Percentiles rank a stretch among this genome's conserved stretches.
Evolutionary conservation across 2,888 invertebrate species (phyloP).

Genomic region (Cheilosia urbana): DNA sequence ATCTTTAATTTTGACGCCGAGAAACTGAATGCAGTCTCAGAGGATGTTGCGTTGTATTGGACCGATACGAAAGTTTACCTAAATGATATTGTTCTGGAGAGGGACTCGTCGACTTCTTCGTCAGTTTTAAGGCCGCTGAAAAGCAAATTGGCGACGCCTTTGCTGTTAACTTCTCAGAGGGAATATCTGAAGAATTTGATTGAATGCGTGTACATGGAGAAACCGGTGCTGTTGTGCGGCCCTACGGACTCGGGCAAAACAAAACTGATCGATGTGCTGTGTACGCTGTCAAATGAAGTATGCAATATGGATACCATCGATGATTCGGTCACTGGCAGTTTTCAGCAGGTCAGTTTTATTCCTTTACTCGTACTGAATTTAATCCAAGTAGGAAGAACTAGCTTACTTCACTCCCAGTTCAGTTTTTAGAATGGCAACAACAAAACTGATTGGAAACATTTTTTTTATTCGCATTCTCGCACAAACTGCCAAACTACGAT

Average conservation of each 20-base stretch:
- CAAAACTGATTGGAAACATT: too few species aligned
- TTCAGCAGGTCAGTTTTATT: slow-evolving; percentile 90
- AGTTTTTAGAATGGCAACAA: too few species aligned
- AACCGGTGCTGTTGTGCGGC: slow-evolving; percentile 90
- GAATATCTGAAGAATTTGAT: slow-evolving; percentile 90
- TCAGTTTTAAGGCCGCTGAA: slow-evolving; percentile 78
- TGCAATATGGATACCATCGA: slow-evolving; percentile 83
- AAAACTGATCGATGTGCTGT: slow-evolving; percentile 82
- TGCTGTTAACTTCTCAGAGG: slow-evolving; percentile 86
- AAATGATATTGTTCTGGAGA: slow-evolving; percentile 86
- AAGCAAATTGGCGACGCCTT: slow-evolving; percentile 82
- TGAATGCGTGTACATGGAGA: slow-evolving; percentile 95
- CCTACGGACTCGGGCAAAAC: slow-evolving; percentile 83
- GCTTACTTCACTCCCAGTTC: too few species aligned
- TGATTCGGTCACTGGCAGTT: slow-evolving; percentile 90
- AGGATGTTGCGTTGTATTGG: slow-evolving; percentile 86
- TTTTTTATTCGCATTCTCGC: too few species aligned
- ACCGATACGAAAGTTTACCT: slow-evolving; percentile 86
- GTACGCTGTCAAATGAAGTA: slow-evolving; percentile 81
- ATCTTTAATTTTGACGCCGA: slow-evolving; percentile 84
- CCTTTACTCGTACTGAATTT: too few species aligned
- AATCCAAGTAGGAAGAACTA: not conserved
- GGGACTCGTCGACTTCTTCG: slow-evolving; percentile 80
- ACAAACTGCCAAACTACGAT: too few species aligned
- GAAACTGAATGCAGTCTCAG: slow-evolving; percentile 82